Conservation (phyloP, 2,888 invertebrate species). For the Agonopterix alstromeriana region DNA sequence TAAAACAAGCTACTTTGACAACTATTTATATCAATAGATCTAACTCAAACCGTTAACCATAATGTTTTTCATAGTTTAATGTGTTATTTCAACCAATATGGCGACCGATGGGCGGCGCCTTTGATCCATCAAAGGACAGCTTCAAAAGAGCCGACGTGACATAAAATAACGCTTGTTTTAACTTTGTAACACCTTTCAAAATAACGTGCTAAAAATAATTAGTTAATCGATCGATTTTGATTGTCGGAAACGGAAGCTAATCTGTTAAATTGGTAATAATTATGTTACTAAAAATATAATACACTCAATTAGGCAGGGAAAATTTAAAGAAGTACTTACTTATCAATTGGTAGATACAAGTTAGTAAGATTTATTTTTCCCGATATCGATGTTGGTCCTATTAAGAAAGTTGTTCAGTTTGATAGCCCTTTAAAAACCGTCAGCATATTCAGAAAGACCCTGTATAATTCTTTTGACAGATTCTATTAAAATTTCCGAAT, state of each 20-base stretch:
- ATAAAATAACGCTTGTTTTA: constrained; percentile 40
- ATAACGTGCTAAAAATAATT: constrained; percentile 4
- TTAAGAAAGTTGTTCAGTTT: no score
- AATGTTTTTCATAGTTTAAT: constrained; percentile 46
- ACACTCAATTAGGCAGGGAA: no score
- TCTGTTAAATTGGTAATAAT: no score
- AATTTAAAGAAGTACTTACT: no score
- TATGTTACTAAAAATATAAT: no score
- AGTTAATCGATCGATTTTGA: not conserved
- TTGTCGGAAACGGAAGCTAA: not conserved
- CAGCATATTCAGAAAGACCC: no score
- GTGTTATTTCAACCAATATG: constrained; percentile 70
- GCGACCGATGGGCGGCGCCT: constrained; percentile 52
- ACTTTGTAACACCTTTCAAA: constrained; percentile 27
- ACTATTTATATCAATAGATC: constrained; percentile 7
- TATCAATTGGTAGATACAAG: no score
- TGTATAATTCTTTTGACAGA: no score
- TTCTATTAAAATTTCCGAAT: no score
- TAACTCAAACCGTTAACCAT: not conserved
- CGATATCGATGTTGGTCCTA: no score
- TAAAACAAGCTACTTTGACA: not conserved
- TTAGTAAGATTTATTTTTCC: no score
- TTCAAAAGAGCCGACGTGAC: constrained; percentile 38
- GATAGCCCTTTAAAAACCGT: no score
- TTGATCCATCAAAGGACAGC: constrained; percentile 58